Evolutionary conservation across 2,797 vertebrate genomes (phyloP).

Genomic region (Champsocephalus gunnari): DNA sequence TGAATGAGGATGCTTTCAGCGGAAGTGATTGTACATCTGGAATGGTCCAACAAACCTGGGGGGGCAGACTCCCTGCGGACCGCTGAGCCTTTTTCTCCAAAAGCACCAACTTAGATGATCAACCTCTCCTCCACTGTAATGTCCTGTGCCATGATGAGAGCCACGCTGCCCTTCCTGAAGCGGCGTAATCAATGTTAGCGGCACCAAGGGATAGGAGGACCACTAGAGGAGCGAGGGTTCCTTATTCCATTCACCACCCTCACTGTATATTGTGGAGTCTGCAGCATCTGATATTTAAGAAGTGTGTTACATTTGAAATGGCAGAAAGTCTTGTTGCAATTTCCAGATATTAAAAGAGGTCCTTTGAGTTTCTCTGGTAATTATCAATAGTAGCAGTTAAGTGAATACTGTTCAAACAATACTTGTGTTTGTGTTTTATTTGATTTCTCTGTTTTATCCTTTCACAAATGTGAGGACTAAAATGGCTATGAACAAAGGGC

Average conservation of each 20-base stretch:
- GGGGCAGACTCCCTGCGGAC: conserved; percentile 28
- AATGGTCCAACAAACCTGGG: conserved; percentile 40
- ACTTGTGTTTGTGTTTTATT: too few relatives aligned
- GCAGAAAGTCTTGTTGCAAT: too few relatives aligned
- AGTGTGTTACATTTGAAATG: too few relatives aligned
- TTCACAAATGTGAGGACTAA: too few relatives aligned
- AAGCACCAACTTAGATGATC: conserved; percentile 44
- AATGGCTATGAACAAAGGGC: too few relatives aligned
- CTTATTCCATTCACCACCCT: conserved; percentile 2
- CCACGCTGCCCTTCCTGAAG: conserved; percentile 27
- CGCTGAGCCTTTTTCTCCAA: conserved; percentile 39
- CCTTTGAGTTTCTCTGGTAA: too few relatives aligned
- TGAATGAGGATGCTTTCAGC: conserved; percentile 48
- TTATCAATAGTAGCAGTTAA: too few relatives aligned
- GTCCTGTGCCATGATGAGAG: conserved; percentile 40
- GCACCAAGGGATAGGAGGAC: conserved; percentile 6
- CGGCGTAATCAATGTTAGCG: conserved; percentile 31
- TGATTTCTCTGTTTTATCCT: too few relatives aligned
- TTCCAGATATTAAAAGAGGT: too few relatives aligned
- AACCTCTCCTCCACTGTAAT: conserved; percentile 21
- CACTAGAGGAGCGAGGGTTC: conserved; percentile 9
- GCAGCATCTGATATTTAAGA: too few relatives aligned
- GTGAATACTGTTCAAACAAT: too few relatives aligned
- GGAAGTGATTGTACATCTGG: conserved; percentile 65
- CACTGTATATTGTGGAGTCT: conserved; percentile 2